Conservation (phyloP, 1,140 invertebrate species). For the Drosophila paulistorum region DNA sequence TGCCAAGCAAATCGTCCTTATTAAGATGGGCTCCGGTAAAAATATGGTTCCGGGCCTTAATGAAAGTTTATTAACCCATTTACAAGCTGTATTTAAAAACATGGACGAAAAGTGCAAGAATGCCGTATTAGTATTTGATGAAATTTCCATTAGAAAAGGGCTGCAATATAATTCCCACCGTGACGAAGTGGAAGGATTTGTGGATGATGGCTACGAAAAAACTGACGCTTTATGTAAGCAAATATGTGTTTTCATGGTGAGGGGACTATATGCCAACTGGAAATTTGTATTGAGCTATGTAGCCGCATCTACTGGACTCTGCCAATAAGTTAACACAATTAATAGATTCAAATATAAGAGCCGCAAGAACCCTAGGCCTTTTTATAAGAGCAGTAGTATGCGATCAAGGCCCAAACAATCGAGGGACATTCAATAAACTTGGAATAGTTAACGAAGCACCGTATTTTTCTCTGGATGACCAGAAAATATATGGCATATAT, state of each 20-base stretch:
- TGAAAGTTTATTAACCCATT: background rate
- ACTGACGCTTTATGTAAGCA: too few relatives aligned
- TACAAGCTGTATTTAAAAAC: too few relatives aligned
- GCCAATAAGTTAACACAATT: slow-evolving; percentile 4
- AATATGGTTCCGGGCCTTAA: slow-evolving; percentile 7
- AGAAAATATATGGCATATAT: slow-evolving; percentile 26
- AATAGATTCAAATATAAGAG: slow-evolving; percentile 14
- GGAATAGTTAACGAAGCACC: slow-evolving; percentile 15
- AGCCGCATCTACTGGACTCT: slow-evolving; percentile 15
- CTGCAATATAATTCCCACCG: too few relatives aligned
- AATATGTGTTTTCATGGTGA: slow-evolving; percentile 16
- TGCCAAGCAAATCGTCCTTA: background rate
- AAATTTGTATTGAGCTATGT: slow-evolving; percentile 4
- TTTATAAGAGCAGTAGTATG: slow-evolving; percentile 20
- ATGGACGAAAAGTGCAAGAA: too few relatives aligned
- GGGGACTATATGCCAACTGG: slow-evolving; percentile 1
- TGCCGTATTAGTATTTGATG: too few relatives aligned
- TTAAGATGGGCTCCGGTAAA: slow-evolving; percentile 10
- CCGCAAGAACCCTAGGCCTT: slow-evolving; percentile 19
- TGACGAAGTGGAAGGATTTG: too few relatives aligned
- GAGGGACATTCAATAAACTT: background rate
- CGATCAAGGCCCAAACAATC: slow-evolving; percentile 17
- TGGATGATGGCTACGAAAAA: too few relatives aligned
- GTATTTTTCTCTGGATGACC: slow-evolving; percentile 10
- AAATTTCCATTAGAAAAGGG: too few relatives aligned